Conservation (phyloP, 1,140 invertebrate genomes). For the Cotesia glomerata region DNA sequence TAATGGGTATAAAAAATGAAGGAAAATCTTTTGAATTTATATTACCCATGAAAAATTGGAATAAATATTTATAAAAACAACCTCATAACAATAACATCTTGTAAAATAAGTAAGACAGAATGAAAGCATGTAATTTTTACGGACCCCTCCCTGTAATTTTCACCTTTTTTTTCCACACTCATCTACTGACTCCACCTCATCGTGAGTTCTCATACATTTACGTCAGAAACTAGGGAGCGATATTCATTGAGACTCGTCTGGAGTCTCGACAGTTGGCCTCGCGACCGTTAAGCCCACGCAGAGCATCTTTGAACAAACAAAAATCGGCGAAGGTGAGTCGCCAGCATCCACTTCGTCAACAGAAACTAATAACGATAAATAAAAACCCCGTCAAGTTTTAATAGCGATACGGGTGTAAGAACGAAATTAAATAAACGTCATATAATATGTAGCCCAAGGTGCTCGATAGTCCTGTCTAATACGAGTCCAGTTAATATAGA, state of each 20-base stretch:
- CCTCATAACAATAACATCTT: too few relatives aligned
- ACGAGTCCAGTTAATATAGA: not conserved
- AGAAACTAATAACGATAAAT: slow-evolving; percentile 13
- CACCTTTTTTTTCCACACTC: too few relatives aligned
- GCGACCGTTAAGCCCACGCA: slow-evolving; percentile 17
- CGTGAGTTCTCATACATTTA: slow-evolving; percentile 38
- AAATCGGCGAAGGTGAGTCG: not conserved
- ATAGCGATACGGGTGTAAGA: not conserved
- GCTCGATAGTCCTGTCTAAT: not conserved
- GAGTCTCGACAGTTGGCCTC: slow-evolving; percentile 6
- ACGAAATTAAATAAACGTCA: not conserved
- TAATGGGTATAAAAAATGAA: too few relatives aligned
- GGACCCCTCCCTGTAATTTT: too few relatives aligned
- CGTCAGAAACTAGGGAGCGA: slow-evolving; percentile 32
- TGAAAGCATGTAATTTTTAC: too few relatives aligned
- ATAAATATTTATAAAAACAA: too few relatives aligned
- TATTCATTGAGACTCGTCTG: slow-evolving; percentile 38
- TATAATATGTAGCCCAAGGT: not conserved
- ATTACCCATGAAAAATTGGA: too few relatives aligned
- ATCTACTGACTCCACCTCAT: too few relatives aligned
- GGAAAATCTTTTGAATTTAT: too few relatives aligned
- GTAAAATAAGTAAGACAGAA: too few relatives aligned
- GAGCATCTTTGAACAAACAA: not conserved
- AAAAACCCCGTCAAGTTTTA: too few relatives aligned
- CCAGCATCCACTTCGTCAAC: not conserved